Conservation (phyloP, 1,140 invertebrate genomes). For the Aphaenogaster rudis region DNA sequence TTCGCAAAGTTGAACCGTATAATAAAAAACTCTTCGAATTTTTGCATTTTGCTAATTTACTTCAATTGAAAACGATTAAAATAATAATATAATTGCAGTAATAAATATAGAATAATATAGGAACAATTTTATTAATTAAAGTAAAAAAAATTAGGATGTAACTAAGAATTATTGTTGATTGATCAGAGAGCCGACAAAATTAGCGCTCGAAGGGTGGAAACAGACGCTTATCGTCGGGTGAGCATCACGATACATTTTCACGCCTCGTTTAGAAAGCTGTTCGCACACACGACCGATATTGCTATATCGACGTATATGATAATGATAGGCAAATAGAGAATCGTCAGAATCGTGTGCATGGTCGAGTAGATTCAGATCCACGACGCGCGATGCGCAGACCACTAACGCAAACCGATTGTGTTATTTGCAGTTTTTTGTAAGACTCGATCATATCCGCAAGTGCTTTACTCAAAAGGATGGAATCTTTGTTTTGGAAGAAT, state of each 20-base stretch:
- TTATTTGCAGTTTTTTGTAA: constrained; percentile 99
- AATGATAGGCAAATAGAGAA: constrained; percentile 52
- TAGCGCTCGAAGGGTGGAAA: constrained; percentile 50
- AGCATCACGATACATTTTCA: constrained; percentile 53
- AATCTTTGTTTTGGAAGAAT: constrained; percentile 99
- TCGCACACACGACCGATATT: constrained; percentile 60
- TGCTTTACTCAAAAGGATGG: constrained; percentile 99
- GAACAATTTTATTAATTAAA: background rate
- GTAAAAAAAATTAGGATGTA: background rate
- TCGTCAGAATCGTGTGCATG: constrained; percentile 70
- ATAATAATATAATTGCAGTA: background rate
- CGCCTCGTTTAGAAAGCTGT: constrained; percentile 65
- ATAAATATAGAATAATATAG: background rate
- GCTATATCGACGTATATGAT: constrained; percentile 40
- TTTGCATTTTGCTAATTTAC: background rate
- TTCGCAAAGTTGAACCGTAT: background rate
- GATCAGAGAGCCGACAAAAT: background rate
- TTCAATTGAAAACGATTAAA: background rate
- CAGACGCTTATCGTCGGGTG: constrained; percentile 41
- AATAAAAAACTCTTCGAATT: background rate
- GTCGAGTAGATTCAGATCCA: constrained; percentile 62
- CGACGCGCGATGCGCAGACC: constrained; percentile 1
- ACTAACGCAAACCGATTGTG: constrained; percentile 73
- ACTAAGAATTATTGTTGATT: background rate
- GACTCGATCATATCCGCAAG: constrained; percentile 99